phyloP scores from a whole-genome alignment of 2,888 invertebrate genomes.

The Brenthis daphne region DNA sequence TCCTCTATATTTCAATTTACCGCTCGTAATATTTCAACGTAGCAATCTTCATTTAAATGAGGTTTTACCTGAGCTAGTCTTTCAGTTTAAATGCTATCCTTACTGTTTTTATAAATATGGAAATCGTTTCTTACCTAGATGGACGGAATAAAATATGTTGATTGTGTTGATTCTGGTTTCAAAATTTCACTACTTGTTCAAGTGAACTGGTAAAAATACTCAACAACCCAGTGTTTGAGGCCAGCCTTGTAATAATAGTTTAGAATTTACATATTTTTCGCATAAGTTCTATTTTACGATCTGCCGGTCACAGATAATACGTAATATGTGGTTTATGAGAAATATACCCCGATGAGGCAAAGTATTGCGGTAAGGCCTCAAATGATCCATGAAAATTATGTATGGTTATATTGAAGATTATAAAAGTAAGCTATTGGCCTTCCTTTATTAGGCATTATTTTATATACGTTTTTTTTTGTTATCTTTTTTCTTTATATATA shows the following conservation, averaged over 20 bases:
- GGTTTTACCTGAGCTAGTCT: conserved; percentile 29
- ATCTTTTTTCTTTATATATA: conserved; percentile 10
- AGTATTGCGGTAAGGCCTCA: conserved; percentile 41
- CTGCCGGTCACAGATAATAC: conserved; percentile 57
- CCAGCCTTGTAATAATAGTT: conserved; percentile 44
- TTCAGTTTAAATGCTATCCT: conserved; percentile 29
- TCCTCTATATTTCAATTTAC: conserved; percentile 27
- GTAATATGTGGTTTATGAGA: conserved; percentile 63
- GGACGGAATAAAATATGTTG: conserved; percentile 23
- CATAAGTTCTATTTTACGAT: conserved; percentile 60
- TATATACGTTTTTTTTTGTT: conserved; percentile 31
- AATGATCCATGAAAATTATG: conserved; percentile 63
- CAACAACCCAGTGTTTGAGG: conserved; percentile 12
- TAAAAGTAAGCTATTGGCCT: conserved; percentile 40
- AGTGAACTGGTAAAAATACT: conserved; percentile 21
- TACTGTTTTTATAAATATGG: conserved; percentile 31
- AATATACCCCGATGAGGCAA: conserved; percentile 44
- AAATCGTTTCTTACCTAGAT: conserved; percentile 25
- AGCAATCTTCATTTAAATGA: conserved; percentile 33
- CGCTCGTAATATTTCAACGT: conserved; percentile 32
- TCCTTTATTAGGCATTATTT: conserved; percentile 34
- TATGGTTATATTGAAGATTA: conserved; percentile 43
- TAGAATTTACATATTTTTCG: conserved; percentile 56
- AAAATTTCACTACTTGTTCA: conserved; percentile 17
- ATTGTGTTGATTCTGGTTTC: conserved; percentile 8